These are phyloP conservation scores for Lamprologus tigripictilis DNA, from an alignment of 2,113 vertebrate genomes.

Conservation along the genomic window DNA sequence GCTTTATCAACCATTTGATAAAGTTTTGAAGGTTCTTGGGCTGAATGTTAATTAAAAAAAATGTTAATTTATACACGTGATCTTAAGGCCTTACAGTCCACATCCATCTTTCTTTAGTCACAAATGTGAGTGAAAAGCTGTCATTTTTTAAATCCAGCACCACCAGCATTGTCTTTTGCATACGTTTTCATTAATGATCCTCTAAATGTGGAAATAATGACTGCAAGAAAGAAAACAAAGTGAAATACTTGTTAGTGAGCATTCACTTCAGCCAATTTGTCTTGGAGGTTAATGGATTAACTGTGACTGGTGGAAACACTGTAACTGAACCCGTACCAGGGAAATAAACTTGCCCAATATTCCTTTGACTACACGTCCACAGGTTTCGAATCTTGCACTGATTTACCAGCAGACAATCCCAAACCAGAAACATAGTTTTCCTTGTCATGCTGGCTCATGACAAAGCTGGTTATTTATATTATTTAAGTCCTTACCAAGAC, in stretches of 20 bases:
- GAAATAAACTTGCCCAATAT: neutral
- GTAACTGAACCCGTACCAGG: neutral
- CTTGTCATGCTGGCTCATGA: neutral
- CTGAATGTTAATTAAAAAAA: neutral
- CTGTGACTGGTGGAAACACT: neutral
- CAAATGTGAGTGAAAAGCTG: neutral
- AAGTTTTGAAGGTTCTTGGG: neutral
- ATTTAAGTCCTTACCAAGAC: neutral
- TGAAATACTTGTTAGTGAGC: neutral
- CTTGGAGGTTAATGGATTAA: neutral
- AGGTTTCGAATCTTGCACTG: neutral
- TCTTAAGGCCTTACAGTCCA: neutral
- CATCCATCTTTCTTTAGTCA: neutral
- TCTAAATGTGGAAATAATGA: neutral
- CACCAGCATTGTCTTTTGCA: neutral
- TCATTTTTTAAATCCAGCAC: neutral
- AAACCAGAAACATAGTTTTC: neutral
- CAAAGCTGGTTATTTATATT: neutral
- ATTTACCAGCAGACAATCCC: neutral
- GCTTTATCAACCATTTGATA: neutral
- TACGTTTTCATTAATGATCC: neutral
- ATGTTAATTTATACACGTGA: fast-evolving
- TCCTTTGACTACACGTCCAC: neutral
- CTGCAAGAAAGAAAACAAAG: neutral
- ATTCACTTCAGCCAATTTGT: neutral